Evolutionary conservation across 2,797 vertebrate species (phyloP).

Genomic region (Manis pentadactyla): DNA sequence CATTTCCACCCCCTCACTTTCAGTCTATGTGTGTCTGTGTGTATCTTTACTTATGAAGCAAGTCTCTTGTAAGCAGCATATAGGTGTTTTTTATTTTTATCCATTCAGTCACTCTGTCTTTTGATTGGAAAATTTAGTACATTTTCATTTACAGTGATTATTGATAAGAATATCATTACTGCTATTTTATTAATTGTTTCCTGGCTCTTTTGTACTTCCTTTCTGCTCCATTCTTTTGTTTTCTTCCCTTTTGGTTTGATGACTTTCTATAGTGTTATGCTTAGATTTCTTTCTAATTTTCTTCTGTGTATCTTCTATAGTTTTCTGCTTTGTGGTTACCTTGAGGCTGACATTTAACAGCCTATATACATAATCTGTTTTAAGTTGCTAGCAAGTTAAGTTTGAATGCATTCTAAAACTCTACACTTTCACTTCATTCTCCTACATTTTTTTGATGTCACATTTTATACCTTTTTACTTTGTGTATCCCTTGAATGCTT

Average conservation of each 20-base stretch:
- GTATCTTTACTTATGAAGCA: background rate
- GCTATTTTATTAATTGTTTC: background rate
- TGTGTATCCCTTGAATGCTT: background rate
- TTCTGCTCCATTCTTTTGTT: background rate
- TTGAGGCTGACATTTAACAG: background rate
- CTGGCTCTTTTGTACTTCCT: background rate
- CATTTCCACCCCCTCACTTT: background rate
- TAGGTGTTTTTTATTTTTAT: background rate
- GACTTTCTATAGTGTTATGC: background rate
- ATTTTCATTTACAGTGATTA: background rate
- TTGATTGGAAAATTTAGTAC: background rate
- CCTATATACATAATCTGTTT: background rate
- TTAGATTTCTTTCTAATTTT: background rate
- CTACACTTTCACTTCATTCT: background rate
- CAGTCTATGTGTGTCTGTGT: background rate
- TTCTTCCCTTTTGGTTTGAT: background rate
- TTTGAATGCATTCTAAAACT: background rate
- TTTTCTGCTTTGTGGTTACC: background rate
- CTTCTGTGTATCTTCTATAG: background rate
- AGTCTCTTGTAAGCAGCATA: background rate
- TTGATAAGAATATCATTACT: background rate
- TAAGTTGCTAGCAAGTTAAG: background rate
- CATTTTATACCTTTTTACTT: background rate
- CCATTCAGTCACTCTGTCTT: background rate
- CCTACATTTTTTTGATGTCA: background rate